Base-by-base conservation (phyloP, 2,797 vertebrate species). In the Coilia nasus region DNA sequence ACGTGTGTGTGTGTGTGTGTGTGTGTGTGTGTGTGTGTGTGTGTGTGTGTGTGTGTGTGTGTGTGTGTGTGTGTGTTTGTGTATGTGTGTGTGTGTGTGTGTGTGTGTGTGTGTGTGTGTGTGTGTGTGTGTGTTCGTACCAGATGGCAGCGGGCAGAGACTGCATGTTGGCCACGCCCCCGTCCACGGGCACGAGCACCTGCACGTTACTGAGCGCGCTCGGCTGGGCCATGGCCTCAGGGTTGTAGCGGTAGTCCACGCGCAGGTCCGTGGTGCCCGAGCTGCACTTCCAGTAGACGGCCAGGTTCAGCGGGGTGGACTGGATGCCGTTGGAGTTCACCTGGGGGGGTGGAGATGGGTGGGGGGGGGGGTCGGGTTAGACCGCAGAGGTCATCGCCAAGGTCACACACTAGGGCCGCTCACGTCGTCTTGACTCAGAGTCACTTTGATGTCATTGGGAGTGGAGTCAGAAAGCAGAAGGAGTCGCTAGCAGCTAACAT, bases 171-270 rank as follows among this genome's bases (percentile, higher is more conserved):
- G 94, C 97, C 89, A 99, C 98, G 47, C 97, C 97, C 83, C 98
- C 98, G 46, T 96, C 97, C 3, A 99, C 96, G 0, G 98, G 97
- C 71, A 99, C 96, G 23, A 98, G 91, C 92, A 99, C 96, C 92
- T 99, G 98, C 6, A 99, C 91, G 78, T 96, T 97, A 86, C 95
- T 95, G 54, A 99, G 96, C 0, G 94, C 90, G 67, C 95, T 94
- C 0, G 98, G 97, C 1, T 90, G 87, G 31, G 93, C 95, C 97
- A 99, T 98, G 87, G 98, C 96, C 82, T 98, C 97, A 0, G 98
- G 98, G 92, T 99, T 99, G 90, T 98, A 99, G 81, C 96, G 96
- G 90, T 98, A 99, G 92, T 99, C 98, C 84, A 99, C 95, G 90
- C 98, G 94, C 82, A 99, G 94, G 91, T 99, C 98, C 46, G 98